Evolutionary conservation across 2,113 vertebrate species (phyloP).

Genomic region (Hiodon tergisus): DNA sequence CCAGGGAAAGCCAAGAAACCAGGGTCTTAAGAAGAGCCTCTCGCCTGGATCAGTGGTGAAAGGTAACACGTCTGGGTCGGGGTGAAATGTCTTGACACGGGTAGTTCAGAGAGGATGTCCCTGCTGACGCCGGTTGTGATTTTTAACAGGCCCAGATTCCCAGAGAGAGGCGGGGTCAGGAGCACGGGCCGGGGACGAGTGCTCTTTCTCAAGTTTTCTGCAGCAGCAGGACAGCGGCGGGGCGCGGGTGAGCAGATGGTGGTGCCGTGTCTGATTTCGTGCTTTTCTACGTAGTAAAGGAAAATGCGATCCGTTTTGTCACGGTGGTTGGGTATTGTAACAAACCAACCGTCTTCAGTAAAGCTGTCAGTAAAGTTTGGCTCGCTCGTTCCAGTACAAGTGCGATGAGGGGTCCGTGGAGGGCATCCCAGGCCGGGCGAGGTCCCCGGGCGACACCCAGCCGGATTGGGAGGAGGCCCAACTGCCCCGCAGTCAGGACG

Average conservation of each 20-base stretch:
- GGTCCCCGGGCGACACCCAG: background rate
- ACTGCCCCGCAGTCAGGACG: slow-evolving; percentile 43
- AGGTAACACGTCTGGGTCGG: background rate
- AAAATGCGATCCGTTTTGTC: background rate
- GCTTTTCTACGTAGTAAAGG: no score
- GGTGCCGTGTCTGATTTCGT: no score
- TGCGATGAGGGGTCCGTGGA: background rate
- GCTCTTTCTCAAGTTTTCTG: slow-evolving; percentile 48
- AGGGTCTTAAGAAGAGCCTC: slow-evolving; percentile 1
- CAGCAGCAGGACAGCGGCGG: slow-evolving; percentile 38
- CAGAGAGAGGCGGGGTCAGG: slow-evolving; percentile 8
- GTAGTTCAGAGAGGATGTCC: background rate
- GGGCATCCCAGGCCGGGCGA: background rate
- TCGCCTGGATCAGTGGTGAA: background rate
- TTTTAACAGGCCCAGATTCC: slow-evolving; percentile 33
- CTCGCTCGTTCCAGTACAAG: background rate
- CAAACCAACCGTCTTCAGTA: background rate
- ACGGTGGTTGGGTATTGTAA: background rate
- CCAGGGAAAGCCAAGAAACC: slow-evolving; percentile 28
- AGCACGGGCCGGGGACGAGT: no score
- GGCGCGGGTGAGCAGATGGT: slow-evolving; percentile 11
- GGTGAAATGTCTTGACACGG: no score
- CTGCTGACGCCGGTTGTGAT: background rate
- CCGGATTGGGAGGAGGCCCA: slow-evolving; percentile 20
- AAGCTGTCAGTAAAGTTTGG: background rate